Evolutionary conservation across 2,888 invertebrate species (phyloP).

Genomic region (Agonopterix heracliana): DNA sequence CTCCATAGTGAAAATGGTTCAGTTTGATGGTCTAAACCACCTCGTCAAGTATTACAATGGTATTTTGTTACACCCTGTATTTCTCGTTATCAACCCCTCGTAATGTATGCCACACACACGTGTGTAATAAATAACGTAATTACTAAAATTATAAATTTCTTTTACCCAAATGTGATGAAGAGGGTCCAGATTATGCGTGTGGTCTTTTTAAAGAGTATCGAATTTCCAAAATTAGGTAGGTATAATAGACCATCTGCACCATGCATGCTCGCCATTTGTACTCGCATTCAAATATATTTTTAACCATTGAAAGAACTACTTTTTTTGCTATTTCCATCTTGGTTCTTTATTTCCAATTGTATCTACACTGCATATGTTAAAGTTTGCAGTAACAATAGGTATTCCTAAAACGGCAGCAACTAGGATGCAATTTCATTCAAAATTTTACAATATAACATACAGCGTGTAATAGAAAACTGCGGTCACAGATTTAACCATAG

Average conservation of each 20-base stretch:
- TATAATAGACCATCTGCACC: too few relatives aligned
- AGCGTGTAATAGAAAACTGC: not conserved
- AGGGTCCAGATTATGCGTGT: not conserved
- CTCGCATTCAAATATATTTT: not conserved
- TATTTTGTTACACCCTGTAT: too few relatives aligned
- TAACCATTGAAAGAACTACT: not conserved
- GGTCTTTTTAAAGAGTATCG: not conserved
- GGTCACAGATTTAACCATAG: slow-evolving; percentile 6
- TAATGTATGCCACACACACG: too few relatives aligned
- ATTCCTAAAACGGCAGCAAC: not conserved
- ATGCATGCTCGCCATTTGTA: too few relatives aligned
- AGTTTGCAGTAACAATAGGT: not conserved
- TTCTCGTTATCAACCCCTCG: too few relatives aligned
- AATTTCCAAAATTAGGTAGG: not conserved
- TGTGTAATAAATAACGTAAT: too few relatives aligned
- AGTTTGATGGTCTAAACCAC: too few relatives aligned
- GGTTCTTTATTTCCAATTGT: not conserved
- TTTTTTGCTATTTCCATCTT: not conserved
- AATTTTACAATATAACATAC: too few relatives aligned
- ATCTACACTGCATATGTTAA: not conserved
- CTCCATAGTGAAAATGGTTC: too few relatives aligned
- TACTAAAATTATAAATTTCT: too few relatives aligned
- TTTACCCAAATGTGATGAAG: too few relatives aligned
- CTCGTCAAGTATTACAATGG: too few relatives aligned
- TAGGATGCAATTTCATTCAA: not conserved